Base-by-base conservation (phyloP, 2,113 vertebrate genomes). In the Sinocyclocheilus anophthalmus region DNA sequence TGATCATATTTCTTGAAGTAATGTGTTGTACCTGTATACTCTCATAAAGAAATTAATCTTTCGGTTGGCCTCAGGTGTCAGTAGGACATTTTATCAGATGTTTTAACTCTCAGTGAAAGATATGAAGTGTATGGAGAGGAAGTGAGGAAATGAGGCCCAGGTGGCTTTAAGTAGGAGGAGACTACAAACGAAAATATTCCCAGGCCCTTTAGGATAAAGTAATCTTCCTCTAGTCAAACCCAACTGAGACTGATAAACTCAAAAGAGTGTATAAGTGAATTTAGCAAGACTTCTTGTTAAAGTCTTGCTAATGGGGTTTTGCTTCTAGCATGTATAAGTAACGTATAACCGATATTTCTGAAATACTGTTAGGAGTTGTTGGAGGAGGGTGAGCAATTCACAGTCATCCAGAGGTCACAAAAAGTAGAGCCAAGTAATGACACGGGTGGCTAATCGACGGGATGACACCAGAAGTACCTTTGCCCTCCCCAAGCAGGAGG, bases 111-210 rank as follows among this genome's bases (percentile, higher is more conserved):
- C 83, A 48, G 67, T 42, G 63, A 91, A 82, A 88, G 87, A 90
- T 84, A 87, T 87, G 81, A 84, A 79, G 83, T 86, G 76, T 59
- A 84, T 55, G 84, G 75, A 86, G 86, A 84, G 87, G 86, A 89
- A 87, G 88, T 84, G 80, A 87, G 80, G 84, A 88, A 89, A 90
- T 89, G 80, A 88, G 69, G 81, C 50, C 88, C 88, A 90, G 84
- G 86, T 90, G 89, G 63, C 16, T 48, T 72, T 81, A 85, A 89
- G 84, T 88, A 85, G 69, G 84, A 85, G 80, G 85, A 78, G 85
- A 88, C 84, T 77, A 81, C 11, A 84, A 65, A 67, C 57, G 39
- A 87, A 82, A 87, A 86, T 45, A 84, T 65, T 90, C 84, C 81
- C 84, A 87, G 85, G 79, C 81, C 20, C 57, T 86, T 53, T 50